phyloP scores from a whole-genome alignment of 2,888 invertebrate species.

The Drosophila mercatorum region DNA sequence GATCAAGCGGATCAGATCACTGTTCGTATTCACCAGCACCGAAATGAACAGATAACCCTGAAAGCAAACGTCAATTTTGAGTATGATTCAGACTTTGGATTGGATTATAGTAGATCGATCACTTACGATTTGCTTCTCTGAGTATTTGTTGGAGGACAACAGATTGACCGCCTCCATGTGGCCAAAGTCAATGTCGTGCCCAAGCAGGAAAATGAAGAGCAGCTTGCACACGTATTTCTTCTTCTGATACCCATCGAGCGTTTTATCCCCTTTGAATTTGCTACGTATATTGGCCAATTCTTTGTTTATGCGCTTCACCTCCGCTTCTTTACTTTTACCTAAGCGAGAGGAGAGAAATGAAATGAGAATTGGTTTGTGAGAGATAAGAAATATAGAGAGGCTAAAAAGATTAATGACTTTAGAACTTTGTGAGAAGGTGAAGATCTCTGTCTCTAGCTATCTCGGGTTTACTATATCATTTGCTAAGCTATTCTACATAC shows the following conservation, averaged over 20 bases:
- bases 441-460: not conserved
- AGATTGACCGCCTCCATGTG: slow-evolving; percentile 99
- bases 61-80: slow-evolving; percentile 62
- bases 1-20: slow-evolving; percentile 99
- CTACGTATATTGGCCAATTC: slow-evolving; percentile 99
- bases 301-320: slow-evolving; percentile 99
- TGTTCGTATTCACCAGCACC: slow-evolving; percentile 99
- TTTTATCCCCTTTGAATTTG: slow-evolving; percentile 99
- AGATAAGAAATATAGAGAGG: not conserved
- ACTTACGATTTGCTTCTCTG: slow-evolving; percentile 99
- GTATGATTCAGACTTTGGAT: not conserved
- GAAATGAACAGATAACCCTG: slow-evolving; percentile 99
- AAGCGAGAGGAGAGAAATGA: slow-evolving; percentile 1
- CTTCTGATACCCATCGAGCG: slow-evolving; percentile 99
- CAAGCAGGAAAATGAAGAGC: slow-evolving; percentile 99
- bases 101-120: not conserved
- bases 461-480: no score
- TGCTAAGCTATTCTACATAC: no score
- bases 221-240: slow-evolving; percentile 99
- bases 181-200: slow-evolving; percentile 99
- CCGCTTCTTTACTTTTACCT: slow-evolving; percentile 99
- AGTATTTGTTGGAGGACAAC: slow-evolving; percentile 99
- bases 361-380: not conserved
- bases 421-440: not conserved
- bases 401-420: not conserved